A percentile compares a stretch with the other conserved stretches of the same genome.
phyloP scores from a whole-genome alignment of 2,888 invertebrate genomes.

The Drosophila robusta region DNA sequence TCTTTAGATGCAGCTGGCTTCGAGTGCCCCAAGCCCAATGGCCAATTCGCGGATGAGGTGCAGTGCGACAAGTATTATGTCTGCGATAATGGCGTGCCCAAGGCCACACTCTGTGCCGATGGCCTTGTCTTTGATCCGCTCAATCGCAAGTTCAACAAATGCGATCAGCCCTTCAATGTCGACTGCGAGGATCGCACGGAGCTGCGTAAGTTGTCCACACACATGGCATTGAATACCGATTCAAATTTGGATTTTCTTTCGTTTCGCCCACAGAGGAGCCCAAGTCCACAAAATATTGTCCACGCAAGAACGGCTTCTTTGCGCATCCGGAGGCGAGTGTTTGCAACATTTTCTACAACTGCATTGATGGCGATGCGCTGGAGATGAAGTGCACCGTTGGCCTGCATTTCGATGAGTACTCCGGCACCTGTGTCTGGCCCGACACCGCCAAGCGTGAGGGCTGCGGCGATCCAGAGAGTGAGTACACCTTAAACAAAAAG shows the following conservation, averaged over 20 bases:
- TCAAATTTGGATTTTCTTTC: background rate
- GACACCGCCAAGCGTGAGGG: constrained; percentile 91
- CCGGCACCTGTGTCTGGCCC: constrained; percentile 96
- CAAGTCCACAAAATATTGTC: constrained; percentile 89
- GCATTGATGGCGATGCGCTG: constrained; percentile 93
- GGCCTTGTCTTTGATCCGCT: constrained; percentile 94
- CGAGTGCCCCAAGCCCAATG: constrained; percentile 93
- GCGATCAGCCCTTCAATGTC: constrained; percentile 96
- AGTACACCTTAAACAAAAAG: constrained; percentile 71
- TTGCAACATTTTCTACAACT: constrained; percentile 95
- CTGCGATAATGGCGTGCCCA: constrained; percentile 90
- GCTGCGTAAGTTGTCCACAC: constrained; percentile 89
- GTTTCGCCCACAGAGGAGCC: constrained; percentile 89
- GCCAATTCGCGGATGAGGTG: constrained; percentile 91
- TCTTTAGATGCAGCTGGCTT: constrained; percentile 84
- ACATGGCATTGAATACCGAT: background rate
- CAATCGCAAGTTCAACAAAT: constrained; percentile 94
- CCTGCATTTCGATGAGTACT: constrained; percentile 94
- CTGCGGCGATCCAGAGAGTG: constrained; percentile 87
- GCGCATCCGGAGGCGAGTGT: constrained; percentile 93
- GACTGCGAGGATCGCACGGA: constrained; percentile 95
- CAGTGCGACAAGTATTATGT: constrained; percentile 96
- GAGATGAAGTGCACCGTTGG: constrained; percentile 94
- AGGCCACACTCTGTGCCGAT: constrained; percentile 93
- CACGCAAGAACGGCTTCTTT: constrained; percentile 95